Percentiles rank a stretch among this genome's conserved stretches.
Conservation (phyloP, 1,140 invertebrate genomes). For the Zaprionus lachaisei region DNA sequence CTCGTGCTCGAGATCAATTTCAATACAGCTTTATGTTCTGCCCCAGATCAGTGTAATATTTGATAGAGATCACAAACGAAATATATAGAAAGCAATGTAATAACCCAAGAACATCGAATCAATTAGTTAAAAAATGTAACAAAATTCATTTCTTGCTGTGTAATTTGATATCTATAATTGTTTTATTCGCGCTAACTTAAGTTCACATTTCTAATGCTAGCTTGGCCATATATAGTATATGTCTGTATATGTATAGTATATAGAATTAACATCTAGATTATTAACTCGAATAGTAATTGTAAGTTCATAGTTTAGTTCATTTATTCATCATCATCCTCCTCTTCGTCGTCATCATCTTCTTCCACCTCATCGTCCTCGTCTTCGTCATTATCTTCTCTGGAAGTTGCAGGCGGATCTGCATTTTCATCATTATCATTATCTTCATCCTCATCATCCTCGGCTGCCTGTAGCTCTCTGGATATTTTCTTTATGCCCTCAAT, state of each 20-base stretch:
- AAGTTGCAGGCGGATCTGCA: neutral
- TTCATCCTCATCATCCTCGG: conserved; percentile 43
- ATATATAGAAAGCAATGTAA: conserved; percentile 12
- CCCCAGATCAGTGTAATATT: conserved; percentile 16
- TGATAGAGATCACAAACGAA: neutral
- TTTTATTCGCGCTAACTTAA: conserved; percentile 64
- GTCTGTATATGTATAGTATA: neutral
- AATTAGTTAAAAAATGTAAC: neutral
- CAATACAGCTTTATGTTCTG: conserved; percentile 6
- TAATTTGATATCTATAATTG: conserved; percentile 47
- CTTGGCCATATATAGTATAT: conserved; percentile 23
- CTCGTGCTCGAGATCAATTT: conserved; percentile 10
- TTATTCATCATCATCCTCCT: conserved; percentile 32
- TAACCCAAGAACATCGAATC: conserved; percentile 1
- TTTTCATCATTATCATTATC: conserved; percentile 38
- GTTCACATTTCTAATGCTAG: conserved; percentile 44
- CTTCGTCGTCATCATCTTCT: neutral
- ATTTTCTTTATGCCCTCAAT: conserved; percentile 57
- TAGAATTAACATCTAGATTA: conserved; percentile 15
- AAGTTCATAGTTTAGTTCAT: conserved; percentile 8
- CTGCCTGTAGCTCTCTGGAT: conserved; percentile 47
- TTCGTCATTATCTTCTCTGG: neutral
- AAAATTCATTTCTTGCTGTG: neutral
- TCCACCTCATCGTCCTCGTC: neutral
- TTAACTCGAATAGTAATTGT: conserved; percentile 20